These are phyloP conservation scores for Drosophila albomicans DNA, from an alignment of 1,140 invertebrate species.

Conservation along the genomic window DNA sequence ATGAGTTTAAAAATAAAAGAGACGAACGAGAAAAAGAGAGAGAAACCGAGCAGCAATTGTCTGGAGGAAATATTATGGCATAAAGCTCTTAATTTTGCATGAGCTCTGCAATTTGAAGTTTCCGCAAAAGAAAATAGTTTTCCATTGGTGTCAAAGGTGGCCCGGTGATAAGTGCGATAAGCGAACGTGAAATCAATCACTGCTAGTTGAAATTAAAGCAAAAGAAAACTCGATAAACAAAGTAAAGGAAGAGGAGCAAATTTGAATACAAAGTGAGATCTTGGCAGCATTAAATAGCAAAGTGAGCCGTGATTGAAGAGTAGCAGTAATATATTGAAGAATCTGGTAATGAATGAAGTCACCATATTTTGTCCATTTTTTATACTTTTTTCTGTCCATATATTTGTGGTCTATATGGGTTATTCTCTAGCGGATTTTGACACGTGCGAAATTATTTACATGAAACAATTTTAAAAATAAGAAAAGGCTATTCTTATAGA, in stretches of 20 bases:
- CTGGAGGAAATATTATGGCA: slow-evolving; percentile 18
- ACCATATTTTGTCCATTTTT: no score
- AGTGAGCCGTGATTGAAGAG: no score
- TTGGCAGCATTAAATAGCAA: not conserved
- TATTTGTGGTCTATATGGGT: no score
- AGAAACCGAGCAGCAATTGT: not conserved
- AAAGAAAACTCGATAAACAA: not conserved
- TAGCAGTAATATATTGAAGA: no score
- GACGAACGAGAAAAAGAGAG: not conserved
- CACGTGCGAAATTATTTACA: no score
- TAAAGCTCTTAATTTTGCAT: slow-evolving; percentile 10
- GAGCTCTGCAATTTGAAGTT: slow-evolving; percentile 3
- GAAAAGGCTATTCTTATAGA: no score
- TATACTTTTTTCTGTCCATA: no score
- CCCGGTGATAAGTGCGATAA: not conserved
- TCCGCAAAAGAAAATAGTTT: slow-evolving; percentile 2
- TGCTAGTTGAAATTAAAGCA: not conserved
- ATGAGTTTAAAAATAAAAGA: slow-evolving; percentile 15
- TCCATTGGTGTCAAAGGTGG: slow-evolving; percentile 6
- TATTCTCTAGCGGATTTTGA: no score
- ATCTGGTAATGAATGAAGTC: no score
- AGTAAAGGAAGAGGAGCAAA: not conserved
- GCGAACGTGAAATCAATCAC: not conserved
- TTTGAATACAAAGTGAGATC: not conserved
- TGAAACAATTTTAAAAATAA: no score